Evolutionary conservation across 1,140 invertebrate genomes (phyloP).

Genomic region (Cyphomyrmex costatus): DNA sequence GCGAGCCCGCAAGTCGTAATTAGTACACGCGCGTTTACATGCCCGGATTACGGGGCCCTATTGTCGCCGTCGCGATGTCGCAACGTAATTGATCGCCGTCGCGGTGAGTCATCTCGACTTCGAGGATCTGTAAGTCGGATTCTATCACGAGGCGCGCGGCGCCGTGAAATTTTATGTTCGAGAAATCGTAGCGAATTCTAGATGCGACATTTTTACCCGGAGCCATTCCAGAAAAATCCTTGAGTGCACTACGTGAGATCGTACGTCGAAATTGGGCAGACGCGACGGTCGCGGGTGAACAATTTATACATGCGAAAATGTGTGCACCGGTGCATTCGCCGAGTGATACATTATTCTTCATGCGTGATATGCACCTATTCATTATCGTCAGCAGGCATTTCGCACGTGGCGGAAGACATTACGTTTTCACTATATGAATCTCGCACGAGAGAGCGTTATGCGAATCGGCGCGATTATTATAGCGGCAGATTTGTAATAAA

Average conservation of each 20-base stretch:
- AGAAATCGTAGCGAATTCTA: neutral
- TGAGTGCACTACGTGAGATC: neutral
- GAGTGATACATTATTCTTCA: conserved; percentile 34
- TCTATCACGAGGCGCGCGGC: neutral
- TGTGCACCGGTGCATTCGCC: conserved; percentile 5
- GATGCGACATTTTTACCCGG: neutral
- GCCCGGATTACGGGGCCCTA: conserved; percentile 43
- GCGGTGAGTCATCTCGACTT: conserved; percentile 40
- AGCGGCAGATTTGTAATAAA: conserved; percentile 36
- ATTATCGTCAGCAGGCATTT: conserved; percentile 48
- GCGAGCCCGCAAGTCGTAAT: conserved; percentile 18
- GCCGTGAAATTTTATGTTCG: neutral
- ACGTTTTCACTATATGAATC: conserved; percentile 42
- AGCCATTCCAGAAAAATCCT: neutral
- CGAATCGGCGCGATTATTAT: conserved; percentile 14
- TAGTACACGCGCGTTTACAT: conserved; percentile 44
- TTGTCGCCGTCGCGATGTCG: conserved; percentile 65
- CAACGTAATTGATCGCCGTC: conserved; percentile 67
- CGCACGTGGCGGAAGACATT: conserved; percentile 40
- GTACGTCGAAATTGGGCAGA: neutral
- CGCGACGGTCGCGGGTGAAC: neutral
- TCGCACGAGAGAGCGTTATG: conserved; percentile 34
- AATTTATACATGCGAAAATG: conserved; percentile 5
- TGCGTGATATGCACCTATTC: conserved; percentile 34
- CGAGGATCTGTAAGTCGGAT: neutral